Conservation (phyloP, 2,113 vertebrate genomes). For the Collichthys lucidus region DNA sequence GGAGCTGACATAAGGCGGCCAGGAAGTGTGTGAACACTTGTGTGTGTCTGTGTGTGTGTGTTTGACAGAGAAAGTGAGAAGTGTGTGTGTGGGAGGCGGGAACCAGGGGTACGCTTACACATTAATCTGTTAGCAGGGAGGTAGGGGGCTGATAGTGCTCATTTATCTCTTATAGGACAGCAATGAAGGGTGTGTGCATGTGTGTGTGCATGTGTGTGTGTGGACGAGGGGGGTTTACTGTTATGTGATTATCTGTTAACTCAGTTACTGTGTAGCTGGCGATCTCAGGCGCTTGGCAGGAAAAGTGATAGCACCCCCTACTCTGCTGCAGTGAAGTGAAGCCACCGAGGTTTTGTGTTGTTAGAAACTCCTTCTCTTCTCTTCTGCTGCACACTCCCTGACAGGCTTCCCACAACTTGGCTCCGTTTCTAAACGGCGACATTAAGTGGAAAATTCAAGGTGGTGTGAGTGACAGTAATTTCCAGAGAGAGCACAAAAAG, state of each 20-base stretch:
- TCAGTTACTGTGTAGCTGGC: conserved; percentile 47
- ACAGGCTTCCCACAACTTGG: conserved; percentile 38
- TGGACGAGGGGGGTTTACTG: conserved; percentile 10
- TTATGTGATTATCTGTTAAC: conserved; percentile 68
- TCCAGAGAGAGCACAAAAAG: not conserved
- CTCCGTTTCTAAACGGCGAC: not conserved
- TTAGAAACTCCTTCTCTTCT: conserved; percentile 46
- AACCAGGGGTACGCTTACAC: conserved; percentile 55
- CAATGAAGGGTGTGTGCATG: conserved; percentile 6
- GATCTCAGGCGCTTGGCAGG: conserved; percentile 47
- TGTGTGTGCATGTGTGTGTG: conserved; percentile 9
- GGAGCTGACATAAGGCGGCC: conserved; percentile 54
- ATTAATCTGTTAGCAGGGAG: conserved; percentile 64
- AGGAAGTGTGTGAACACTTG: conserved; percentile 21
- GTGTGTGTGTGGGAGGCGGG: conserved; percentile 51
- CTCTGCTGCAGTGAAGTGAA: conserved; percentile 45
- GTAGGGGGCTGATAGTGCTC: conserved; percentile 67
- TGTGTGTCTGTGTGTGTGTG: conserved; percentile 37
- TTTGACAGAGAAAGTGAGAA: conserved; percentile 50
- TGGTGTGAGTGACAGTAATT: conserved; percentile 16
- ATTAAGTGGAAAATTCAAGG: conserved; percentile 3
- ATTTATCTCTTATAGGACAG: conserved; percentile 63
- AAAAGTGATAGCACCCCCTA: conserved; percentile 22
- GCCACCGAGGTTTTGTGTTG: conserved; percentile 21
- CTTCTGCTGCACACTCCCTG: conserved; percentile 3